These are phyloP conservation scores for Polymixis lichenea DNA, from an alignment of 2,888 invertebrate genomes.

Conservation along the genomic window DNA sequence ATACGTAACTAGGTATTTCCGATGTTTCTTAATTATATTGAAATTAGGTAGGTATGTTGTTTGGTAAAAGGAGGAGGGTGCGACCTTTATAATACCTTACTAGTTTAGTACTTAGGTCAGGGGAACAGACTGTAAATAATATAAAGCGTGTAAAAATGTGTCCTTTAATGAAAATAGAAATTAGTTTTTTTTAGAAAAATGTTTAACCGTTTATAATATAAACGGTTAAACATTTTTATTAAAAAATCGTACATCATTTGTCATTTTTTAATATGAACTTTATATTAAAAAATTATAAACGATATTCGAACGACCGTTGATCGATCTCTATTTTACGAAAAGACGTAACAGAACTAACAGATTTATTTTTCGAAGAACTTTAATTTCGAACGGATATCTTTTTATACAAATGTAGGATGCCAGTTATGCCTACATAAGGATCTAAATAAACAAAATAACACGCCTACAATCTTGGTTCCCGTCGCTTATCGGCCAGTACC, in stretches of 20 bases:
- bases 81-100: not conserved
- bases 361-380: not conserved
- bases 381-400: slow-evolving; percentile 27
- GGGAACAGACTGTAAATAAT: too few relatives aligned
- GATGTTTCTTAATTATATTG: not conserved
- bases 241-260: too few relatives aligned
- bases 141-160: too few relatives aligned
- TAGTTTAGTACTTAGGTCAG: not conserved
- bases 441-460: slow-evolving; percentile 47
- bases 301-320: not conserved
- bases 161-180: not conserved
- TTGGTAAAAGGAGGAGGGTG: not conserved
- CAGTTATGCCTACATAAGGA: slow-evolving; percentile 8
- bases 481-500: slow-evolving; percentile 60
- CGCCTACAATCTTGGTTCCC: slow-evolving; percentile 38
- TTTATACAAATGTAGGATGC: slow-evolving; percentile 16
- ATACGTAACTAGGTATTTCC: slow-evolving; percentile 23
- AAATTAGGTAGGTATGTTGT: too few relatives aligned
- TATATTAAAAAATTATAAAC: not conserved
- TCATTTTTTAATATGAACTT: too few relatives aligned
- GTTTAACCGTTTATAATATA: too few relatives aligned
- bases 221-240: too few relatives aligned
- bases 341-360: not conserved
- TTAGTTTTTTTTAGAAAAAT: not conserved
- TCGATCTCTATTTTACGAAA: not conserved